phyloP scores from a whole-genome alignment of 1,140 invertebrate genomes.

The Galleria mellonella region DNA sequence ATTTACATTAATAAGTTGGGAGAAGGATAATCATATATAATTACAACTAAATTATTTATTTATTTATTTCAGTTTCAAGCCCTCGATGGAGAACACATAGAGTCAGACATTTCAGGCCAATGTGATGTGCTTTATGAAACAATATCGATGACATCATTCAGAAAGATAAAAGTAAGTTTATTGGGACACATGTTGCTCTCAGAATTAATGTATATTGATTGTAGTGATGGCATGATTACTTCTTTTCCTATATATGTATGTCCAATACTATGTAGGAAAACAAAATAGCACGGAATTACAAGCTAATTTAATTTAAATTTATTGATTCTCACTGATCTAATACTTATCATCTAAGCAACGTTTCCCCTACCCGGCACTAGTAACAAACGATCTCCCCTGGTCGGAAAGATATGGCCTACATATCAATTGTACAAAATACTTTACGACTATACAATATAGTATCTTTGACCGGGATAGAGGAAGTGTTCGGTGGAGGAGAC shows the following conservation, averaged over 20 bases:
- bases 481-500: neutral
- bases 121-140: constrained; percentile 42
- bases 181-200: neutral
- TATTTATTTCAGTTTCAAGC: constrained; percentile 36
- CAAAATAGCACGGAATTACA: no score
- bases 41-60: neutral
- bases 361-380: neutral
- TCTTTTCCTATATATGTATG: neutral
- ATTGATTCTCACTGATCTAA: neutral
- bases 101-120: constrained; percentile 43
- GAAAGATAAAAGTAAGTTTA: constrained; percentile 44
- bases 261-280: no score
- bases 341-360: neutral
- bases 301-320: no score
- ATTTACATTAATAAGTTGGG: no score
- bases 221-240: no score
- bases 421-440: neutral
- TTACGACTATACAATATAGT: neutral
- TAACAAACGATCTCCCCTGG: neutral
- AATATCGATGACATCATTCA: constrained; percentile 22
- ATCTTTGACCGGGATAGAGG: neutral
- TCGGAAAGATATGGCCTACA: neutral
- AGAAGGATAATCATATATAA: no score
- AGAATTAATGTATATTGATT: neutral
- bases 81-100: constrained; percentile 35